Percentiles rank a stretch among this genome's conserved stretches.
phyloP scores from a whole-genome alignment of 2,113 vertebrate species.

The Phalacrocorax aristotelis region DNA sequence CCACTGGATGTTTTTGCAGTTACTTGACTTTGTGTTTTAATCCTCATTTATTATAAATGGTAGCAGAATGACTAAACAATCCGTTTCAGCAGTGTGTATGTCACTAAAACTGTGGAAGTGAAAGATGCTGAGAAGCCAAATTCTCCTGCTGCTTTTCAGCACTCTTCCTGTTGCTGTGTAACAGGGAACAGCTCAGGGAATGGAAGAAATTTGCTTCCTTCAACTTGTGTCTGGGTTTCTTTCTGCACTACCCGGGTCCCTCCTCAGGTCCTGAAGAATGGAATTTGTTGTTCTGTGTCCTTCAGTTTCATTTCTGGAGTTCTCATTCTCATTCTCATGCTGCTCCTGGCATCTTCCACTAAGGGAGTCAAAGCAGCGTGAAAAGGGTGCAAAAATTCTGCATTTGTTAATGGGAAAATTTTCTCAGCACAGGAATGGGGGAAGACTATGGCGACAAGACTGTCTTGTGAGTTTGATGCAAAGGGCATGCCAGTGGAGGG shows the following conservation, averaged over 20 bases:
- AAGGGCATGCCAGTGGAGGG: not conserved
- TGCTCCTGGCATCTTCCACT: not conserved
- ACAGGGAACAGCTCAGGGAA: not conserved
- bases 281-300: not conserved
- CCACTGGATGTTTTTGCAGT: not conserved
- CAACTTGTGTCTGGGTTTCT: not conserved
- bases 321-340: not conserved
- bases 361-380: not conserved
- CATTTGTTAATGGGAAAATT: not conserved
- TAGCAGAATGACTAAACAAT: constrained; percentile 34
- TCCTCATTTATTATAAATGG: constrained; percentile 15
- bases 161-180: not conserved
- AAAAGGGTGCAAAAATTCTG: not conserved
- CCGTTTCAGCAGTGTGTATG: not conserved
- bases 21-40: constrained; percentile 31
- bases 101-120: not conserved
- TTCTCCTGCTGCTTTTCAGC: not conserved
- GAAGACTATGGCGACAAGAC: not conserved
- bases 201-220: not conserved
- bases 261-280: not conserved
- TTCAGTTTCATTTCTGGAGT: not conserved
- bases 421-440: not conserved
- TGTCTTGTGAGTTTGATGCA: not conserved
- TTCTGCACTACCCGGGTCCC: not conserved
- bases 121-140: not conserved